Evolutionary conservation across 2,797 vertebrate genomes (phyloP).

Genomic region (Tokudaia tokunoshimensis): DNA sequence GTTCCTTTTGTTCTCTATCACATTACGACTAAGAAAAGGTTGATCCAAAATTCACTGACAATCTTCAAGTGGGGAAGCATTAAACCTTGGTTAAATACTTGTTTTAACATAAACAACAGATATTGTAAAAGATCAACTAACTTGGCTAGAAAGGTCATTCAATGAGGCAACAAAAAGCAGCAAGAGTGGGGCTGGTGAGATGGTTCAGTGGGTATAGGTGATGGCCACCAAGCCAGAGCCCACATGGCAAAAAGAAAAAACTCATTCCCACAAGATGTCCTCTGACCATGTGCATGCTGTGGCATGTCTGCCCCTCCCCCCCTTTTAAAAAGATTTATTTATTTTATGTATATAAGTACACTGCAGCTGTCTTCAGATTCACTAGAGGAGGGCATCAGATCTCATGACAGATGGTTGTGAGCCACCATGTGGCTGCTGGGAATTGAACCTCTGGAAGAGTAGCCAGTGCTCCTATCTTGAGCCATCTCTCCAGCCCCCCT

Average conservation of each 20-base stretch:
- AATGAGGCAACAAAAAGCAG: neutral
- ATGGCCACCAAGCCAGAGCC: neutral
- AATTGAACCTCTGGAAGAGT: too few relatives aligned
- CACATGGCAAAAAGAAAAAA: neutral
- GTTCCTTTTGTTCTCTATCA: constrained; percentile 20
- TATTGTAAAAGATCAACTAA: constrained; percentile 31
- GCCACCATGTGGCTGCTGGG: too few relatives aligned
- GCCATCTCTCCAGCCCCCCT: neutral
- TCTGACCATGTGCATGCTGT: neutral
- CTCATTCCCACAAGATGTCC: neutral
- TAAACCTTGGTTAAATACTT: constrained; percentile 34
- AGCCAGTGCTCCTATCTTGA: too few relatives aligned
- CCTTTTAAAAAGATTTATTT: too few relatives aligned
- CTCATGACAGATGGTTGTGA: too few relatives aligned
- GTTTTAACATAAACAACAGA: neutral
- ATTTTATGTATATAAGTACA: too few relatives aligned
- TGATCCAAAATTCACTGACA: neutral
- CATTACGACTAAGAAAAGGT: neutral
- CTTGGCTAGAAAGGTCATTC: neutral
- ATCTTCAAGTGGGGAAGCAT: constrained; percentile 16
- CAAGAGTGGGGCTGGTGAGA: neutral
- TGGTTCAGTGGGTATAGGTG: neutral
- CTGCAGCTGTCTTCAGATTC: too few relatives aligned
- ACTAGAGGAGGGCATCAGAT: too few relatives aligned
- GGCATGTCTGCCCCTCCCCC: neutral